Percentiles rank a stretch among this genome's conserved stretches.
Conservation (phyloP, 2,888 invertebrate genomes). For the Amphipyra berbera region DNA sequence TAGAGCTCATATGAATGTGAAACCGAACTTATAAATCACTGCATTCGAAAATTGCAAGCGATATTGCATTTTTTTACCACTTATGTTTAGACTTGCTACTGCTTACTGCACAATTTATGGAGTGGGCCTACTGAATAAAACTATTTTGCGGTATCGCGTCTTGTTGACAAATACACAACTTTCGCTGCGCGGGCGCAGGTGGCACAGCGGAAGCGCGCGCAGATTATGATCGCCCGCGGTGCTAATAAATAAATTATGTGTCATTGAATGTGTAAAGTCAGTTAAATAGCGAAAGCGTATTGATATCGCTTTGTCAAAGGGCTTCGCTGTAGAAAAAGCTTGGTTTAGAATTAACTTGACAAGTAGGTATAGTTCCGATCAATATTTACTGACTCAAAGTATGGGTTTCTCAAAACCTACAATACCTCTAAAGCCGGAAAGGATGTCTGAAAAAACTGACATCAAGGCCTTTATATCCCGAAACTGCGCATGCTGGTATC, state of each 20-base stretch:
- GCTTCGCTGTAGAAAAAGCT: neutral
- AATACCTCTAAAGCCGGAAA: no score
- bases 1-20: no score
- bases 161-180: conserved; percentile 83
- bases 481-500: no score
- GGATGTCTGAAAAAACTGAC: no score
- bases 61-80: no score
- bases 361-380: no score
- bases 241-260: conserved; percentile 68
- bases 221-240: conserved; percentile 69
- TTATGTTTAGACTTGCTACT: no score
- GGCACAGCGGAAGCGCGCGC: conserved; percentile 63
- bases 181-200: conserved; percentile 80
- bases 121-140: conserved; percentile 24
- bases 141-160: conserved; percentile 47
- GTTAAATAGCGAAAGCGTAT: conserved; percentile 50
- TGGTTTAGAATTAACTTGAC: neutral
- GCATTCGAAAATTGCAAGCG: no score
- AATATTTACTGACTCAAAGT: no score
- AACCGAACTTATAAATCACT: no score
- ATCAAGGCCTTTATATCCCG: no score
- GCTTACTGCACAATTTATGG: neutral
- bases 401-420: no score
- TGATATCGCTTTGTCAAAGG: conserved; percentile 34
- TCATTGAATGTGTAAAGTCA: conserved; percentile 56